These are phyloP conservation scores for Microtus pennsylvanicus DNA, from an alignment of 2,113 vertebrate genomes.

Conservation along the genomic window DNA sequence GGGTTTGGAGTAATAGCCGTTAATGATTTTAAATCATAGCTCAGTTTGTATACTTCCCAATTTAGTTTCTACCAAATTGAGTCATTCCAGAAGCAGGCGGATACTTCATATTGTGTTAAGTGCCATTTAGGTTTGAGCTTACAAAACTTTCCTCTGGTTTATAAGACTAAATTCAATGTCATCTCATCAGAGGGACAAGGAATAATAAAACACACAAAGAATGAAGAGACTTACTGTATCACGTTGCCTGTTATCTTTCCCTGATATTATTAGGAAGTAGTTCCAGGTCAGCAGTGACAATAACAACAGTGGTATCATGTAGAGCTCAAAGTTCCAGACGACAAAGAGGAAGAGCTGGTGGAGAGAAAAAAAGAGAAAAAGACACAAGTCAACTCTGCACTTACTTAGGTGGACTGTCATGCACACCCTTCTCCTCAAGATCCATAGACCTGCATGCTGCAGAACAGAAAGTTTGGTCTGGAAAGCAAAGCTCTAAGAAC, in stretches of 20 bases:
- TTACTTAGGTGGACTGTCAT: conserved; percentile 63
- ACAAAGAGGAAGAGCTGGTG: conserved; percentile 95
- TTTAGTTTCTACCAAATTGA: conserved; percentile 64
- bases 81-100: conserved; percentile 50
- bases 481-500: conserved; percentile 59
- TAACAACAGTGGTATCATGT: conserved; percentile 96
- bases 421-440: conserved; percentile 39
- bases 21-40: not conserved
- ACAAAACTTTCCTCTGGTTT: conserved; percentile 64
- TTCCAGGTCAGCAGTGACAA: conserved; percentile 95
- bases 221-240: conserved; percentile 92
- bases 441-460: conserved; percentile 19
- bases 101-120: conserved; percentile 63
- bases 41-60: not conserved
- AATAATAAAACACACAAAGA: conserved; percentile 59
- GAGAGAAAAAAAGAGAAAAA: conserved; percentile 67
- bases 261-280: conserved; percentile 95
- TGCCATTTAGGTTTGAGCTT: conserved; percentile 59
- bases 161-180: conserved; percentile 61
- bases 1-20: not conserved
- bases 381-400: conserved; percentile 61
- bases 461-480: not conserved
- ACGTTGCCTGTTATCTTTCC: conserved; percentile 94
- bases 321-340: conserved; percentile 99
- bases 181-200: conserved; percentile 49